Base-by-base conservation (phyloP, 2,113 vertebrate genomes). In the Mixornis gularis region DNA sequence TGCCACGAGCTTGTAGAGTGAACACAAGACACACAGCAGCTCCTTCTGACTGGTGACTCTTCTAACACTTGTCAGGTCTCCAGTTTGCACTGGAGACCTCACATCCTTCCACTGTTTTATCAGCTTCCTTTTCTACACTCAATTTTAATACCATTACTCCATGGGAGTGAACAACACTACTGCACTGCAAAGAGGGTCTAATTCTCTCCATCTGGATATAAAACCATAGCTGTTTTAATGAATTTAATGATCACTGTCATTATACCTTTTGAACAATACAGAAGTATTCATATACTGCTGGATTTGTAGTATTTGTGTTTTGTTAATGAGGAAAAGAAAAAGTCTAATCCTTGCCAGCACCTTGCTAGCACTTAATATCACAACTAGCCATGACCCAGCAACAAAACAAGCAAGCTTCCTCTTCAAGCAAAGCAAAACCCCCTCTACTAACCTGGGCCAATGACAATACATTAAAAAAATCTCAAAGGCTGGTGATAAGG, bases 321-420 rank as follows among this genome's bases (percentile, higher is more conserved):
- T 93, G 94, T 95, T 97, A 96, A 96, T 70, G 88, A 95, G 94
- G 94, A 95, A 96, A 97, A 96, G 94, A 94, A 60, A 29, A 63
- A 80, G 94, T 93, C 90, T 85, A 91, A 94, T 92, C 66, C 85
- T 91, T 96, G 93, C 89, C 96, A 97, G 96, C 81, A 96, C 95
- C 74, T 96, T 92, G 92, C 95, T 97, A 95, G 95, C 92, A 96
- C 92, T 86, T 95, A 97, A 94, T 92, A 96, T 93, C 87, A 83
- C 90, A 97, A 98, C 98, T 97, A 98, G 92, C 36, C 18, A 97
- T 98, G 96, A 95, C 97, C 95, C 97, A 97, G 98, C 96, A 98
- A 98, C 97, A 93, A 76, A 93, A 84, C 94, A 95, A 96, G 96
- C 87, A 92, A 91, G 89, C 85, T 93, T 96, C 95, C 96, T 97